phyloP scores from a whole-genome alignment of 2,888 invertebrate genomes.

The Luffia ferchaultella region DNA sequence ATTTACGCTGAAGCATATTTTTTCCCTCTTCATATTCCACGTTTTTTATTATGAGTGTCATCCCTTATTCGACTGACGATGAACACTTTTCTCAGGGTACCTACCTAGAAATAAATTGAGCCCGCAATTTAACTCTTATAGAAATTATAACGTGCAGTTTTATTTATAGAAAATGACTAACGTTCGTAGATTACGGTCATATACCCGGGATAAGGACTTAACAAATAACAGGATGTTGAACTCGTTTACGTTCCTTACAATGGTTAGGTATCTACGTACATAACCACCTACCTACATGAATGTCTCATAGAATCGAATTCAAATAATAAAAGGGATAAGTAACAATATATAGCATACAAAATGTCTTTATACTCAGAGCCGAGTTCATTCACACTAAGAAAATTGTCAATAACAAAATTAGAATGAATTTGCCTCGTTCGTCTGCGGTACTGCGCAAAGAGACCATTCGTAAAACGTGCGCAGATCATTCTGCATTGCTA shows the following conservation, averaged over 20 bases:
- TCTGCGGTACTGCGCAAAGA: constrained; percentile 46
- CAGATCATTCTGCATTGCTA: constrained; percentile 58
- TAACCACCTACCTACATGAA: too few relatives aligned
- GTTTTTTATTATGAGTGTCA: too few relatives aligned
- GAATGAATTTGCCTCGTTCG: constrained; percentile 26
- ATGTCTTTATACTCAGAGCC: neutral
- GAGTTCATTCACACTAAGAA: constrained; percentile 43
- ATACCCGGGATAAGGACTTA: neutral
- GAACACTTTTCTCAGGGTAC: too few relatives aligned
- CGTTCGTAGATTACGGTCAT: neutral
- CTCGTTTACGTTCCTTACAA: neutral
- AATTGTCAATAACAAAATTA: constrained; percentile 48
- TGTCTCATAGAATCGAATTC: neutral
- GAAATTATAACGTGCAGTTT: neutral
- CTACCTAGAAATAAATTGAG: too few relatives aligned
- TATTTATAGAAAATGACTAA: neutral
- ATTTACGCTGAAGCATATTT: too few relatives aligned
- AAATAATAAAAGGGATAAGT: neutral
- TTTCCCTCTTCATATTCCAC: too few relatives aligned
- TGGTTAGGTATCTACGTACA: too few relatives aligned
- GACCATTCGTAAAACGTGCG: constrained; percentile 45
- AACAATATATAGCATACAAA: neutral
- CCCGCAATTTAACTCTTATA: too few relatives aligned
- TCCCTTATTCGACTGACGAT: too few relatives aligned
- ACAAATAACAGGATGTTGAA: neutral